These are phyloP conservation scores for Stratiomys singularior DNA, from an alignment of 2,888 invertebrate species.

Conservation along the genomic window DNA sequence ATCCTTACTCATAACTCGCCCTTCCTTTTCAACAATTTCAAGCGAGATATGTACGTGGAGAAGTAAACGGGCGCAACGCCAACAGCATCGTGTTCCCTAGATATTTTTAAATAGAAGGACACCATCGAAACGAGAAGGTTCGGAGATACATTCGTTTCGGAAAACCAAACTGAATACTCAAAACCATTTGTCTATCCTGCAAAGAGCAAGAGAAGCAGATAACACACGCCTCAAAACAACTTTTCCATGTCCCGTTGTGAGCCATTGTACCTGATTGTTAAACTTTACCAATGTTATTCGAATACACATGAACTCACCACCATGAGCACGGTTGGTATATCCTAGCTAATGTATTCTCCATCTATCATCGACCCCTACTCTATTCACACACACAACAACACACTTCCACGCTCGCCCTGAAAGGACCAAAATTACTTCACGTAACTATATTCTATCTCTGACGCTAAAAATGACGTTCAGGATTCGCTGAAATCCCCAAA, in stretches of 20 bases:
- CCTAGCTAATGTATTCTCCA: not conserved
- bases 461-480: constrained; percentile 38
- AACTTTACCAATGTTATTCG: constrained; percentile 28
- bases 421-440: constrained; percentile 22
- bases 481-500: constrained; percentile 50
- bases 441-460: constrained; percentile 41
- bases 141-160: not conserved
- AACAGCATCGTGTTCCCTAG: no score
- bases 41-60: no score
- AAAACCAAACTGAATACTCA: not conserved
- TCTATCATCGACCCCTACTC: not conserved
- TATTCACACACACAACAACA: constrained; percentile 36
- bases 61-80: no score
- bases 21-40: no score
- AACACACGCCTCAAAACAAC: constrained; percentile 51
- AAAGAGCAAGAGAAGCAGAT: constrained; percentile 46
- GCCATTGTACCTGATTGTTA: constrained; percentile 31
- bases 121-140: no score
- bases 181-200: constrained; percentile 37
- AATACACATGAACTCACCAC: constrained; percentile 8
- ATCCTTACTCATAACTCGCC: no score
- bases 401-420: constrained; percentile 49
- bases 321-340: no score
- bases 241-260: constrained; percentile 41
- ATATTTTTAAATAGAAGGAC: no score